These are phyloP conservation scores for Thecophora atra DNA, from an alignment of 2,888 invertebrate genomes.

Conservation along the genomic window DNA sequence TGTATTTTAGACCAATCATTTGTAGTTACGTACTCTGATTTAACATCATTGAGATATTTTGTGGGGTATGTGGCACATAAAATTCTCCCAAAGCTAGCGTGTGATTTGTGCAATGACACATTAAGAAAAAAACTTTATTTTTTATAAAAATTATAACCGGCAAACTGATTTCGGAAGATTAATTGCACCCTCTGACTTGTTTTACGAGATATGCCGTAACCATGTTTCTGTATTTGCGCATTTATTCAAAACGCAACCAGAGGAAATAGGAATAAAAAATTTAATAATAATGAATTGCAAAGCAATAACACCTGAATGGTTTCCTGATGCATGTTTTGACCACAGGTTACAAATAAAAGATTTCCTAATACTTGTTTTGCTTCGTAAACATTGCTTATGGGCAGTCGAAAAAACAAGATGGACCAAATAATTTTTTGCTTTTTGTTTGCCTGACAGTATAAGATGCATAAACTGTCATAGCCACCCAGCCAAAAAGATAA, in stretches of 20 bases:
- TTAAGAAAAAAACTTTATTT: conserved; percentile 31
- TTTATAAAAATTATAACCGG: conserved; percentile 28
- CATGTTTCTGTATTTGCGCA: conserved; percentile 6
- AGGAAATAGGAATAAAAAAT: conserved; percentile 6
- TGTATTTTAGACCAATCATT: conserved; percentile 15
- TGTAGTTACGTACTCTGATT: conserved; percentile 22
- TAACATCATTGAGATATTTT: conserved; percentile 35
- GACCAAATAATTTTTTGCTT: conserved; percentile 4
- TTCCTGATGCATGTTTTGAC: conserved; percentile 12
- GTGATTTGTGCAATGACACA: conserved; percentile 18
- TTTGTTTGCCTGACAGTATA: too few relatives aligned
- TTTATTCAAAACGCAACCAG: not conserved
- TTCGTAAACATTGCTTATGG: conserved; percentile 23
- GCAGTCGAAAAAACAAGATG: conserved; percentile 20
- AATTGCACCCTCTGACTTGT: conserved; percentile 31
- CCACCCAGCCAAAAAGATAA: too few relatives aligned
- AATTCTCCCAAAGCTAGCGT: conserved; percentile 24
- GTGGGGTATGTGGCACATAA: conserved; percentile 37
- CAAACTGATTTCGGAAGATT: conserved; percentile 32
- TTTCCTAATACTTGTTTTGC: conserved; percentile 17
- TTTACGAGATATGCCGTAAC: conserved; percentile 14
- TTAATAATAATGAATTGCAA: not conserved
- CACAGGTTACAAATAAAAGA: conserved; percentile 9
- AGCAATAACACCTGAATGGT: conserved; percentile 21
- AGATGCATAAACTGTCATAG: too few relatives aligned